Conservation (phyloP, 2,113 vertebrate genomes). For the Dinomys branickii region DNA sequence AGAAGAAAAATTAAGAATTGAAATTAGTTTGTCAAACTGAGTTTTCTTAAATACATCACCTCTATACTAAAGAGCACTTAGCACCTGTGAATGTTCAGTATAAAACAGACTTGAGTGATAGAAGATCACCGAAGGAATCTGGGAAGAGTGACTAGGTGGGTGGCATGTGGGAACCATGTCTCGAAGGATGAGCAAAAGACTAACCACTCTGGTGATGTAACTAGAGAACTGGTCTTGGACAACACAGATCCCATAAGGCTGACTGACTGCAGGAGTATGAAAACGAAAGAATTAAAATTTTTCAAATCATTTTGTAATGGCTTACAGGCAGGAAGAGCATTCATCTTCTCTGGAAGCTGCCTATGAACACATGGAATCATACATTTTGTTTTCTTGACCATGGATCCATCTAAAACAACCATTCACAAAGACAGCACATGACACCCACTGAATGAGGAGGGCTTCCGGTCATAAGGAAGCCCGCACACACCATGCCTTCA, state of each 20-base stretch:
- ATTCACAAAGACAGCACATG: not conserved
- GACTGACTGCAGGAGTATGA: not conserved
- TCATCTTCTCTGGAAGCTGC: not conserved
- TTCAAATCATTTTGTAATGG: not conserved
- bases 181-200: conserved; percentile 34
- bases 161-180: not conserved
- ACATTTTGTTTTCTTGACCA: not conserved
- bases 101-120: not conserved
- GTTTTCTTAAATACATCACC: not conserved
- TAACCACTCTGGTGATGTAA: not conserved
- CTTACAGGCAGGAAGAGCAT: not conserved
- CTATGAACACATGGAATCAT: not conserved
- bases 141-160: not conserved
- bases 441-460: not conserved
- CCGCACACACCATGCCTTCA: not conserved
- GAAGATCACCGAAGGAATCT: not conserved
- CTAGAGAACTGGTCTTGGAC: not conserved
- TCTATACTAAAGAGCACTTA: not conserved
- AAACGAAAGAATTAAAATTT: conserved; percentile 6
- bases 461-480: not conserved
- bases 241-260: not conserved
- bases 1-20: not conserved
- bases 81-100: not conserved
- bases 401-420: not conserved
- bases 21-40: conserved; percentile 8